A percentile compares a stretch with the other conserved stretches of the same genome.
Conservation (phyloP, 2,113 vertebrate species). For the Megaceryle torquata region DNA sequence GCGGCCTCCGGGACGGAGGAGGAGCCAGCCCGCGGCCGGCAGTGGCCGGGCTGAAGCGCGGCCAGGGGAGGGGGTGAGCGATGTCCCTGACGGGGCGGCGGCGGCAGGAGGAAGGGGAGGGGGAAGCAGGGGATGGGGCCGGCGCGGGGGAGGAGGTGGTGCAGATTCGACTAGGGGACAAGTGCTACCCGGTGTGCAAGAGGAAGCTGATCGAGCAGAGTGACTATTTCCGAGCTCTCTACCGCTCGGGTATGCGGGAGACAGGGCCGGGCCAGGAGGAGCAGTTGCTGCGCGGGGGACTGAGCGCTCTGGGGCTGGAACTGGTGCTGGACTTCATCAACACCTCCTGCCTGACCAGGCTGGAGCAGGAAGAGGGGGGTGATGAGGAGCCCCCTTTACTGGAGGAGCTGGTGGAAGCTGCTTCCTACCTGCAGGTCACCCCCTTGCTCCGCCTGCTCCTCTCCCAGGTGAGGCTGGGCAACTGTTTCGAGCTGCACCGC, state of each 20-base stretch:
- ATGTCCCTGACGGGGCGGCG: not conserved
- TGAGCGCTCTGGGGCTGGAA: conserved; percentile 88
- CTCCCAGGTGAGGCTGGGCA: conserved; percentile 84
- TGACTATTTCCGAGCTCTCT: conserved; percentile 93
- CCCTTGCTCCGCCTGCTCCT: conserved; percentile 86
- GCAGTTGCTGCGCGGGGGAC: conserved; percentile 89
- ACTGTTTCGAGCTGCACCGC: conserved; percentile 88
- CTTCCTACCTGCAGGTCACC: conserved; percentile 92
- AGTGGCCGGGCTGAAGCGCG: not conserved
- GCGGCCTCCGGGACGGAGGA: not conserved
- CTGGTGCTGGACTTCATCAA: conserved; percentile 92
- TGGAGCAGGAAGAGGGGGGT: conserved; percentile 52
- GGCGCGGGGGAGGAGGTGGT: conserved; percentile 78
- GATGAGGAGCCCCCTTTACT: conserved; percentile 70
- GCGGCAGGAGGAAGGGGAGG: not conserved
- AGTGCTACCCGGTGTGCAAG: conserved; percentile 88
- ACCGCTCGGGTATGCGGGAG: conserved; percentile 94
- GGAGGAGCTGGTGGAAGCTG: conserved; percentile 89
- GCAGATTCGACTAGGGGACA: conserved; percentile 87
- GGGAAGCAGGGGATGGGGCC: not conserved
- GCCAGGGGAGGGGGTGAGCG: not conserved
- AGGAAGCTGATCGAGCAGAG: conserved; percentile 92
- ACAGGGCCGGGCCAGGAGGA: conserved; percentile 80
- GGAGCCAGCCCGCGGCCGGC: not conserved
- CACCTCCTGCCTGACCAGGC: conserved; percentile 66